These are phyloP conservation scores for Cairina moschata DNA, from an alignment of 2,113 vertebrate species.

Conservation along the genomic window DNA sequence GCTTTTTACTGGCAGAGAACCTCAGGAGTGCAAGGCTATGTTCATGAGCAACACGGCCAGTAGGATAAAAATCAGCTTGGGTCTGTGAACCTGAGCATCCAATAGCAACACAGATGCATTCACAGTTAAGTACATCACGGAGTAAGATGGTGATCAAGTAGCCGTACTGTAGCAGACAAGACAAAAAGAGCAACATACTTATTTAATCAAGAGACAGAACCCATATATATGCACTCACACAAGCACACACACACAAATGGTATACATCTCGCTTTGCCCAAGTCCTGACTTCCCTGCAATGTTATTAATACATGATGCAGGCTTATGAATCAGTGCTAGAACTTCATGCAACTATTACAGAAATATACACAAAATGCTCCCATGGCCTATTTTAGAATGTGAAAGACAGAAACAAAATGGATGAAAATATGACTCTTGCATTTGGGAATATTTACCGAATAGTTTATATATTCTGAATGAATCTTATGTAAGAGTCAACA, in stretches of 20 bases:
- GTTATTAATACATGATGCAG: neutral
- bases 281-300: neutral
- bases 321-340: neutral
- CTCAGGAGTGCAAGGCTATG: neutral
- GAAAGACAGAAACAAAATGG: slow-evolving; percentile 62
- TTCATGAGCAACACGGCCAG: neutral
- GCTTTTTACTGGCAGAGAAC: neutral
- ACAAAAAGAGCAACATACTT: neutral
- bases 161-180: neutral
- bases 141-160: neutral
- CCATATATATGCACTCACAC: neutral
- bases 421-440: slow-evolving; percentile 60
- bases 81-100: neutral
- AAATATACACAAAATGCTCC: neutral
- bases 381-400: slow-evolving; percentile 2
- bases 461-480: slow-evolving; percentile 67
- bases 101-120: neutral
- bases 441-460: slow-evolving; percentile 67
- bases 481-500: slow-evolving; percentile 73
- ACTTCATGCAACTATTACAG: neutral
- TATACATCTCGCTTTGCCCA: neutral
- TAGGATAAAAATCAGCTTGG: neutral
- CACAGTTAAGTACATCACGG: rapidly evolving
- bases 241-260: neutral
- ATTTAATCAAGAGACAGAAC: neutral